Conservation (phyloP, 2,888 invertebrate species). For the Chrysodeixis includens region DNA sequence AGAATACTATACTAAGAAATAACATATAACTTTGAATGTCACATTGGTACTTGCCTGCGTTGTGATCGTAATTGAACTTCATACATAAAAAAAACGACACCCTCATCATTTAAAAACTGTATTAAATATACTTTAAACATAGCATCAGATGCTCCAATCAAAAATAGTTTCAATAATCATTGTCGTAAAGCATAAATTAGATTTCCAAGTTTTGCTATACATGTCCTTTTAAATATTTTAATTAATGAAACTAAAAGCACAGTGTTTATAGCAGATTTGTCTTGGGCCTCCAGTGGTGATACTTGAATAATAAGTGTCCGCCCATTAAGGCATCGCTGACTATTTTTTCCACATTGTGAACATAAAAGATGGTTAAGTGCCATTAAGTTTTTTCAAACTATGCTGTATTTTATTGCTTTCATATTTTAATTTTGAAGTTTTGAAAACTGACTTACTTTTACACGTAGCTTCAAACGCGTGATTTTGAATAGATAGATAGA, state of each 20-base stretch:
- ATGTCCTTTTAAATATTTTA: not conserved
- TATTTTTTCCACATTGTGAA: constrained; percentile 3
- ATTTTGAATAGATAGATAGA: no score
- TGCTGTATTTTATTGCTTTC: not conserved
- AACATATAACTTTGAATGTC: no score
- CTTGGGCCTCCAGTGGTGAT: not conserved
- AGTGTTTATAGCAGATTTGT: not conserved
- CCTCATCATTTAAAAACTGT: not conserved
- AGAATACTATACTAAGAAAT: no score
- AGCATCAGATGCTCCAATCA: not conserved
- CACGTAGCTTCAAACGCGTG: no score
- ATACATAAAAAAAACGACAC: no score
- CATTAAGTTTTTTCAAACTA: not conserved
- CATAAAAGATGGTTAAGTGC: constrained; percentile 1
- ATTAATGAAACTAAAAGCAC: not conserved
- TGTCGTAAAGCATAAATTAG: not conserved
- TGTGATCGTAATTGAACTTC: no score
- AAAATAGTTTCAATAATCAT: not conserved
- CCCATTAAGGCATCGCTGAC: not conserved
- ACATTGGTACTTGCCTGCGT: no score
- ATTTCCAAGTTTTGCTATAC: no score
- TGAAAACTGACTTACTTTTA: not conserved
- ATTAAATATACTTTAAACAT: not conserved
- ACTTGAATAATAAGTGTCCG: constrained; percentile 4
- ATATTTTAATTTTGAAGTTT: not conserved